phyloP scores from a whole-genome alignment of 2,888 invertebrate genomes.

The Hirtodrosophila alboralis region DNA sequence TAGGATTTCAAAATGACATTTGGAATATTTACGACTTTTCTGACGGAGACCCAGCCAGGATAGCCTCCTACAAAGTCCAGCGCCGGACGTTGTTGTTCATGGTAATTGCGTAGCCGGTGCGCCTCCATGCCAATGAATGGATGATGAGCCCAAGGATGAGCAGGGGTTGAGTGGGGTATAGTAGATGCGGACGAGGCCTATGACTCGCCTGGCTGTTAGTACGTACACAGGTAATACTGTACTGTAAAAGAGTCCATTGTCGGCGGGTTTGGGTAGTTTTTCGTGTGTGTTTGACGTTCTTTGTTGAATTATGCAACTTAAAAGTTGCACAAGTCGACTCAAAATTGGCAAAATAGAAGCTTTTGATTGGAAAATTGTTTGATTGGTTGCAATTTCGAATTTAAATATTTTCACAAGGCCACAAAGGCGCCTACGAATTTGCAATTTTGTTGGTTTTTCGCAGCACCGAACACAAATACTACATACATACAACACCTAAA shows the following conservation, averaged over 20 bases:
- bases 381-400: slow-evolving; percentile 79
- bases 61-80: slow-evolving; percentile 14
- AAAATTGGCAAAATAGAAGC: slow-evolving; percentile 73
- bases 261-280: slow-evolving; percentile 2
- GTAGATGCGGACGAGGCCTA: slow-evolving; percentile 5
- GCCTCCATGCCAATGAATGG: slow-evolving; percentile 24
- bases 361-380: slow-evolving; percentile 79
- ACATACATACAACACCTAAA: slow-evolving; percentile 30
- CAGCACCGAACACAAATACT: slow-evolving; percentile 15
- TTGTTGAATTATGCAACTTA: slow-evolving; percentile 80
- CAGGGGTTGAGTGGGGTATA: no score
- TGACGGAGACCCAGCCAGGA: slow-evolving; percentile 41
- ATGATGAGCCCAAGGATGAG: slow-evolving; percentile 1
- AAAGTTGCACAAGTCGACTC: slow-evolving; percentile 71
- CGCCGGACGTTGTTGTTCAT: slow-evolving; percentile 73
- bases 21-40: slow-evolving; percentile 84
- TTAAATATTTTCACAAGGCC: slow-evolving; percentile 76
- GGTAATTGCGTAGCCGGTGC: slow-evolving; percentile 74
- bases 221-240: slow-evolving; percentile 44
- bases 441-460: slow-evolving; percentile 18
- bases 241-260: slow-evolving; percentile 27
- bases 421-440: slow-evolving; percentile 43
- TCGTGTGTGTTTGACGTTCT: slow-evolving; percentile 52
- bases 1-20: slow-evolving; percentile 84
- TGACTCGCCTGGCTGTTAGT: slow-evolving; percentile 49